Evolutionary conservation across 2,797 vertebrate genomes (phyloP).

Genomic region (Alexandromys oeconomus): DNA sequence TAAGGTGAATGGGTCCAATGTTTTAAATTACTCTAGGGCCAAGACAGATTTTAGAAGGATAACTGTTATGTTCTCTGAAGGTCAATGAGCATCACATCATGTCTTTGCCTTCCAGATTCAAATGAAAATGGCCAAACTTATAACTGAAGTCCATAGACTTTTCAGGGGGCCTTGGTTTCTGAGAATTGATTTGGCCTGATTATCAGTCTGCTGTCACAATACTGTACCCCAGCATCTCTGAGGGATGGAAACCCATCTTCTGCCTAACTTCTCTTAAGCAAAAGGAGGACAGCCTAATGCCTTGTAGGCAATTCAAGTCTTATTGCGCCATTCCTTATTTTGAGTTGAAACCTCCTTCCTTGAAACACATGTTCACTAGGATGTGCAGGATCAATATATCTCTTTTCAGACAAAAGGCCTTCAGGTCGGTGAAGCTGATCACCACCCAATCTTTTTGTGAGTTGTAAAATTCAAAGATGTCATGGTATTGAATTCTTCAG

Average conservation of each 20-base stretch:
- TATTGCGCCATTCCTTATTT: not conserved
- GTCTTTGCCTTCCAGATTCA: not conserved
- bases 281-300: not conserved
- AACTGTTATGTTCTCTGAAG: not conserved
- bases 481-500: fast-evolving
- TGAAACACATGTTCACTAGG: not conserved
- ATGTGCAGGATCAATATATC: not conserved
- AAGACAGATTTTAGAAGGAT: conserved; percentile 11
- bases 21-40: conserved; percentile 38
- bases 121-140: not conserved
- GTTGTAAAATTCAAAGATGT: not conserved
- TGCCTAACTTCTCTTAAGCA: not conserved
- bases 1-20: not conserved
- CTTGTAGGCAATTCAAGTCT: not conserved
- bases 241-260: not conserved
- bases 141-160: not conserved
- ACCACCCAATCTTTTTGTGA: not conserved
- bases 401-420: conserved; percentile 14
- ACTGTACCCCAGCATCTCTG: not conserved
- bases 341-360: conserved; percentile 35
- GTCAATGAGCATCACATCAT: not conserved
- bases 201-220: not conserved
- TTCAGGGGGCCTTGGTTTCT: not conserved
- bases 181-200: not conserved
- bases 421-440: not conserved